These are phyloP conservation scores for Heteromurus nitidus DNA, from an alignment of 2,888 invertebrate genomes.

Conservation along the genomic window DNA sequence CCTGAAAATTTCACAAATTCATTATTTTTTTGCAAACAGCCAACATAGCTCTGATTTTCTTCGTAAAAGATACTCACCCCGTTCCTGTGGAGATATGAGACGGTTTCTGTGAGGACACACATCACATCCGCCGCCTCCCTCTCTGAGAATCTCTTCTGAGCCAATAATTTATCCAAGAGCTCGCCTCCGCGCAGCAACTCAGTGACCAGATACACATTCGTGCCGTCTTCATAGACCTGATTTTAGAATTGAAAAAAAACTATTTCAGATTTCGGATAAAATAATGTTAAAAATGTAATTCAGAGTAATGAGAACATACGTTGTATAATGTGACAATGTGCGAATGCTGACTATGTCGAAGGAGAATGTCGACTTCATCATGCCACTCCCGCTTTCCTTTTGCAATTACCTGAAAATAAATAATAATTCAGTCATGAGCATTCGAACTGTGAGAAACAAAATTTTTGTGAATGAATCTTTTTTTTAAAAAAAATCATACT, in stretches of 20 bases:
- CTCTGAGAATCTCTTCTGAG: conserved; percentile 88
- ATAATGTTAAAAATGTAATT: too few species aligned
- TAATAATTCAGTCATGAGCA: neutral
- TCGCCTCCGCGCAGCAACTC: conserved; percentile 96
- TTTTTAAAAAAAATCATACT: neutral
- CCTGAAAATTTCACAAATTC: too few species aligned
- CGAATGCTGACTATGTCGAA: conserved; percentile 95
- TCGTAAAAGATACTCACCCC: too few species aligned
- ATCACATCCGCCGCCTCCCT: conserved; percentile 93
- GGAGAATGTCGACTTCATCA: conserved; percentile 97
- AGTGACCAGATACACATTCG: conserved; percentile 88
- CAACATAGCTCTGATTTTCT: too few species aligned
- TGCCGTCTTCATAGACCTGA: conserved; percentile 84
- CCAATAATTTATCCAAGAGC: conserved; percentile 92
- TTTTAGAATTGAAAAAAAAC: neutral
- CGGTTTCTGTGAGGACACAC: conserved; percentile 88
- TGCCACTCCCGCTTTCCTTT: conserved; percentile 88
- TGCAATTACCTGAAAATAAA: conserved; percentile 71
- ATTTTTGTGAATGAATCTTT: too few species aligned
- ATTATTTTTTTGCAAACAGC: too few species aligned
- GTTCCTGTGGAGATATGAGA: conserved; percentile 95
- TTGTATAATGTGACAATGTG: conserved; percentile 95
- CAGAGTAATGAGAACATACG: too few species aligned
- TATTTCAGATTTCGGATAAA: too few species aligned
- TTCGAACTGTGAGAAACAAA: too few species aligned